These are phyloP conservation scores for Myotis vivesi DNA, from an alignment of 2,797 vertebrate species.

Conservation along the genomic window DNA sequence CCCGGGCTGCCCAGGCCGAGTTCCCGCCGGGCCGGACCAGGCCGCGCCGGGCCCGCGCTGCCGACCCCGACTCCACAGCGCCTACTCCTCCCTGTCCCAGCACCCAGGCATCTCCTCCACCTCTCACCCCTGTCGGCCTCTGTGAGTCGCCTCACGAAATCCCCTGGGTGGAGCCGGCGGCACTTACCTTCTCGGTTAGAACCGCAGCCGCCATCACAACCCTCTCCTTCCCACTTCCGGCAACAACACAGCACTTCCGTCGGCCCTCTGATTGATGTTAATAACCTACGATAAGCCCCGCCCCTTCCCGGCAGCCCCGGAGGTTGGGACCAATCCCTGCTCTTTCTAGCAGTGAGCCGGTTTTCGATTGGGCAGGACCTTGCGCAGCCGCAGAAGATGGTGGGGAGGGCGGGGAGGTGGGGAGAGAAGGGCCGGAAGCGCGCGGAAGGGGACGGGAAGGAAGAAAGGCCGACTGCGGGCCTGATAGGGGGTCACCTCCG, in stretches of 20 bases:
- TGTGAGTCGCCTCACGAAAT: not conserved
- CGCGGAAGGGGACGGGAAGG: rapidly evolving
- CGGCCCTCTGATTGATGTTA: rapidly evolving
- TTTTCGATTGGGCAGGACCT: not conserved
- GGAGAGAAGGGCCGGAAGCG: rapidly evolving
- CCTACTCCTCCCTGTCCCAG: not conserved
- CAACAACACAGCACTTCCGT: conserved; percentile 58
- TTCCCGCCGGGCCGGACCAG: not conserved
- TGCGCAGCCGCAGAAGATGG: conserved; percentile 7
- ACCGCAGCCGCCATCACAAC: conserved; percentile 32
- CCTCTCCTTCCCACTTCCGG: conserved; percentile 26
- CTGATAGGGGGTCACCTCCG: rapidly evolving
- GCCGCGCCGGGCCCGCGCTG: rapidly evolving
- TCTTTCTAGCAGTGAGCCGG: not conserved
- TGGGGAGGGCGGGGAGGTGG: rapidly evolving
- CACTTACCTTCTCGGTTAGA: conserved; percentile 18
- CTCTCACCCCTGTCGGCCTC: not conserved
- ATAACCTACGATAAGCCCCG: not conserved
- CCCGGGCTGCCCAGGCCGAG: not conserved
- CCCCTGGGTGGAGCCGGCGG: rapidly evolving
- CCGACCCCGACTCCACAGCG: rapidly evolving
- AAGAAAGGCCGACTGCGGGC: rapidly evolving
- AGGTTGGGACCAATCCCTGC: not conserved
- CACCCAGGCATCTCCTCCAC: not conserved
- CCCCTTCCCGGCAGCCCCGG: not conserved